Evolutionary conservation across 2,797 vertebrate genomes (phyloP).

Genomic region (Pipistrellus pipistrellus): DNA sequence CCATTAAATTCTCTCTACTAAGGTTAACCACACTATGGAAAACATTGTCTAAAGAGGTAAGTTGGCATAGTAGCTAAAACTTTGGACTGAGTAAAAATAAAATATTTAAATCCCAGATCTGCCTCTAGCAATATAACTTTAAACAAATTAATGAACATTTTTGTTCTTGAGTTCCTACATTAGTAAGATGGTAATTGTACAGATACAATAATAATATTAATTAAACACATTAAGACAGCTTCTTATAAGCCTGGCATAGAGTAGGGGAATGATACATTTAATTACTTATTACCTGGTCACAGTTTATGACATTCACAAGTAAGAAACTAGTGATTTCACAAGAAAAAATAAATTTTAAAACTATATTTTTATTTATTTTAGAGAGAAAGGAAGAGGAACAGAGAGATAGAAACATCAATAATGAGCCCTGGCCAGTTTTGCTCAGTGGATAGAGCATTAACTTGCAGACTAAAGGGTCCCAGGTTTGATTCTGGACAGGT

Average conservation of each 20-base stretch:
- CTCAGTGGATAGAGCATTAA: no score
- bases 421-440: no score
- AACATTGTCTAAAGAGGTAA: background rate
- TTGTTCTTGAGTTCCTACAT: background rate
- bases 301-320: background rate
- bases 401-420: no score
- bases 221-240: background rate
- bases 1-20: conserved; percentile 24
- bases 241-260: background rate
- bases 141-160: background rate
- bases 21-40: background rate
- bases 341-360: background rate
- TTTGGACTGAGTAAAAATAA: background rate
- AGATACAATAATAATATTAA: background rate
- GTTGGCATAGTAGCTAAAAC: background rate
- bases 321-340: background rate
- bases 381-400: no score
- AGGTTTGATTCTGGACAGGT: no score
- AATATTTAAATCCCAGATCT: background rate
- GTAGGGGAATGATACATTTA: background rate
- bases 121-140: background rate
- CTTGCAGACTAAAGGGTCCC: no score
- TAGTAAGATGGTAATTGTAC: background rate
- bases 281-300: background rate
- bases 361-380: no score